Conservation (phyloP, 2,888 invertebrate genomes). For the Onthophagus sagittarius region DNA sequence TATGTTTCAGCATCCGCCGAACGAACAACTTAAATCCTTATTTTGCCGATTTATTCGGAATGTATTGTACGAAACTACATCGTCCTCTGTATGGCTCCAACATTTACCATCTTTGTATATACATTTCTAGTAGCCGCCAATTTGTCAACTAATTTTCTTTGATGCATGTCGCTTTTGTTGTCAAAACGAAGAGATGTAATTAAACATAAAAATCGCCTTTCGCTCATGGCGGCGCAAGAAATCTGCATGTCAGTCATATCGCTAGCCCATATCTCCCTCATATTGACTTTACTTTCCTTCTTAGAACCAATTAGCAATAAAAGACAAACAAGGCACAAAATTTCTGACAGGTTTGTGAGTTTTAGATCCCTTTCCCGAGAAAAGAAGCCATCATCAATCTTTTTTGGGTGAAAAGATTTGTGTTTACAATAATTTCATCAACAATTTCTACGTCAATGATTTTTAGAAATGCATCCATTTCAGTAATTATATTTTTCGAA, state of each 20-base stretch:
- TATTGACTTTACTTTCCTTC: too few species aligned
- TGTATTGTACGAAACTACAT: slow-evolving; percentile 7
- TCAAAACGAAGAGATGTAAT: slow-evolving; percentile 28
- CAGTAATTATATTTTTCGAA: neutral
- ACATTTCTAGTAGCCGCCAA: too few species aligned
- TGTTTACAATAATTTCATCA: neutral
- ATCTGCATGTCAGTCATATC: too few species aligned
- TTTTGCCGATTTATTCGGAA: slow-evolving; percentile 14
- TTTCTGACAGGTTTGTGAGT: neutral
- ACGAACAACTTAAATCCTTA: too few species aligned
- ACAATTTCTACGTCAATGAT: neutral
- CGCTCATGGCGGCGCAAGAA: slow-evolving; percentile 26
- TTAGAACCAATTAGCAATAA: too few species aligned
- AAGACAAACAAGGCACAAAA: neutral
- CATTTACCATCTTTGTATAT: slow-evolving; percentile 8
- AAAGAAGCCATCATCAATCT: too few species aligned
- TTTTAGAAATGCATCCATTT: slow-evolving; percentile 1
- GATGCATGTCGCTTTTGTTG: slow-evolving; percentile 20
- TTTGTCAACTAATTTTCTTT: slow-evolving; percentile 20
- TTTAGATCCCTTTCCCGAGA: too few species aligned
- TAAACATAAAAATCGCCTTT: slow-evolving; percentile 28
- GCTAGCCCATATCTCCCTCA: too few species aligned
- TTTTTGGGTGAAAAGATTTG: neutral
- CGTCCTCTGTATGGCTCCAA: slow-evolving; percentile 11
- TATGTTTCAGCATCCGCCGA: too few species aligned